phyloP scores from a whole-genome alignment of 2,888 invertebrate species.

The Bombylius major region DNA sequence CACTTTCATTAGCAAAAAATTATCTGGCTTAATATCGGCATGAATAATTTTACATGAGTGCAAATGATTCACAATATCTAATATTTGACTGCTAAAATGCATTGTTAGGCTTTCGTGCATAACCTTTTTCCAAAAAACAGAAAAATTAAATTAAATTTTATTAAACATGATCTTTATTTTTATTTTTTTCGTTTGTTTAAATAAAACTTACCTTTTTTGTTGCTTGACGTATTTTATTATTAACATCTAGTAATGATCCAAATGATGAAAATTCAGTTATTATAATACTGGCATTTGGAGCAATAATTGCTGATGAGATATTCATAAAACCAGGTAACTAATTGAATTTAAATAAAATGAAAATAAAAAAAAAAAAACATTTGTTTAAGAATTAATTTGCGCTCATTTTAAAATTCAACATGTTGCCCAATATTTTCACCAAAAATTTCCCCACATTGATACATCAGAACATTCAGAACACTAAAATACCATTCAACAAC shows the following conservation, averaged over 20 bases:
- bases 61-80: conserved; percentile 70
- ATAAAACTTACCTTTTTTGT: conserved; percentile 43
- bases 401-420: not conserved
- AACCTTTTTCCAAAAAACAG: conserved; percentile 25
- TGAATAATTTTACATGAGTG: conserved; percentile 85
- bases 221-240: conserved; percentile 60
- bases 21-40: conserved; percentile 93
- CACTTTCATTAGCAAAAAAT: conserved; percentile 71
- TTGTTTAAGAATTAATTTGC: not conserved
- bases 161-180: not conserved
- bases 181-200: not conserved
- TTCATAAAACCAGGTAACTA: conserved; percentile 68
- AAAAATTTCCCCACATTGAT: no score
- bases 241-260: conserved; percentile 74
- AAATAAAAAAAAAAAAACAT: conserved; percentile 20
- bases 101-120: conserved; percentile 64
- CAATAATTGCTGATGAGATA: conserved; percentile 63
- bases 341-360: conserved; percentile 27
- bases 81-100: conserved; percentile 72
- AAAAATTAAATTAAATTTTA: not conserved
- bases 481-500: no score
- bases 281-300: conserved; percentile 71
- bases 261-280: conserved; percentile 71
- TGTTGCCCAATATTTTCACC: no score
- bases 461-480: no score